A percentile compares a stretch with the other conserved stretches of the same genome.
Evolutionary conservation across 2,797 vertebrate species (phyloP).

Genomic region (Salarias fasciatus): DNA sequence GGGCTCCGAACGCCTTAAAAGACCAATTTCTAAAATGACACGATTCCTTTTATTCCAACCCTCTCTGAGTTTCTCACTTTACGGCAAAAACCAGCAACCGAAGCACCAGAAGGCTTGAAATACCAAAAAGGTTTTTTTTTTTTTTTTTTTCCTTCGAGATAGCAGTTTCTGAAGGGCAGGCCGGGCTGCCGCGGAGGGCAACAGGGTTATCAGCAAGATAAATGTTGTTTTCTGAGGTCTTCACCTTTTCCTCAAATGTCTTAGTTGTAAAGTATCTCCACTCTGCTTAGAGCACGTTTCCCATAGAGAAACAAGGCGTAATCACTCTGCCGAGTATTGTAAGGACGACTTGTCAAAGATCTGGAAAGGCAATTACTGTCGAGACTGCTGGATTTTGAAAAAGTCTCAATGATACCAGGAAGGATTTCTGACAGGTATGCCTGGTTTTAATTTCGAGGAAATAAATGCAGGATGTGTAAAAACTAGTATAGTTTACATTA

Average conservation of each 20-base stretch:
- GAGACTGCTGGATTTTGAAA: constrained; percentile 18
- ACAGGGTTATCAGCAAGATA: constrained; percentile 53
- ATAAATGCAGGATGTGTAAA: too few species aligned
- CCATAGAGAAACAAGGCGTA: constrained; percentile 23
- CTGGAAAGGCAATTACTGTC: constrained; percentile 42
- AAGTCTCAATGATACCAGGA: constrained; percentile 7
- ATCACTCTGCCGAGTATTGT: constrained; percentile 29
- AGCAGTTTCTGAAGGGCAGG: constrained; percentile 41
- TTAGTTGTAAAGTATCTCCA: constrained; percentile 54
- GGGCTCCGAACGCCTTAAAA: not conserved
- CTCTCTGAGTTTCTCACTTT: constrained; percentile 1
- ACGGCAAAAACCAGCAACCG: constrained; percentile 6
- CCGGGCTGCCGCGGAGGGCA: constrained; percentile 21
- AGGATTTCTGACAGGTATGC: not conserved
- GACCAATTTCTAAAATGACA: not conserved
- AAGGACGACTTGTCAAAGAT: constrained; percentile 31
- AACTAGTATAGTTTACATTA: too few species aligned
- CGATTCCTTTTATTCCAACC: not conserved
- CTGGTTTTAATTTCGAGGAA: not conserved
- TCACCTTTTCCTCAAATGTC: constrained; percentile 52
- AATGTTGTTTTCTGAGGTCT: constrained; percentile 60
- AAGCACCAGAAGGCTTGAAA: constrained; percentile 14
- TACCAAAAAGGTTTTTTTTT: constrained; percentile 9
- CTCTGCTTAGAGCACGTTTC: constrained; percentile 50
- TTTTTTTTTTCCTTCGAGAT: not conserved